Percentiles rank a stretch among this genome's conserved stretches.
These are phyloP conservation scores for Syngnathus typhle DNA, from an alignment of 2,113 vertebrate species.

Conservation along the genomic window DNA sequence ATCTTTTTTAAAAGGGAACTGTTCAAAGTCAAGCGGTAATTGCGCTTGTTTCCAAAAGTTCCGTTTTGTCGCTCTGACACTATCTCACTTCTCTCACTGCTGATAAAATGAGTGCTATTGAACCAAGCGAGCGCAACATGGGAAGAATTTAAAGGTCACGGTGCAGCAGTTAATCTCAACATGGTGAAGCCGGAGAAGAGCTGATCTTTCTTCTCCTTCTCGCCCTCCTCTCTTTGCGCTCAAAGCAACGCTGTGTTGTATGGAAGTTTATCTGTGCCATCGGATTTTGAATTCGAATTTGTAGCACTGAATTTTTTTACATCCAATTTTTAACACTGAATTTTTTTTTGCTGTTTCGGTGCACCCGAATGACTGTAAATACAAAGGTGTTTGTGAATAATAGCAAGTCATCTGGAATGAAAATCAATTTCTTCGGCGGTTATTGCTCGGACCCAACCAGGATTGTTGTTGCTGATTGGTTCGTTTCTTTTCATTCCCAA, in stretches of 20 bases:
- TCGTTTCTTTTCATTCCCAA: too few relatives aligned
- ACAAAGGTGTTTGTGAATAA: too few relatives aligned
- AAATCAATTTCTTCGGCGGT: not conserved
- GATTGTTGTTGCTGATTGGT: not conserved
- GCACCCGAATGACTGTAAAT: not conserved
- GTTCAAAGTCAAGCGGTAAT: conserved; percentile 9
- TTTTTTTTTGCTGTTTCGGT: too few relatives aligned
- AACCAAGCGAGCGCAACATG: conserved; percentile 43
- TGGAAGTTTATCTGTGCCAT: too few relatives aligned
- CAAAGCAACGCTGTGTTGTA: conserved; percentile 33
- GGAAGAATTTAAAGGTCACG: conserved; percentile 57
- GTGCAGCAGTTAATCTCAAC: conserved; percentile 58
- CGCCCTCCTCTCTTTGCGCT: conserved; percentile 13
- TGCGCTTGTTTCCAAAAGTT: conserved; percentile 29
- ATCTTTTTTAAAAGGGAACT: not conserved
- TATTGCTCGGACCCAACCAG: not conserved
- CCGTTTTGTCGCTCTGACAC: conserved; percentile 20
- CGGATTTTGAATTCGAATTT: too few relatives aligned
- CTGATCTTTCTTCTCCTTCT: conserved; percentile 6
- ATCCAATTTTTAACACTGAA: too few relatives aligned
- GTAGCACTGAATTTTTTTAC: too few relatives aligned
- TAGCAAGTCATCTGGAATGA: not conserved
- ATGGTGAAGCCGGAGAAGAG: conserved; percentile 30
- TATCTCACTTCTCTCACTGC: conserved; percentile 16
- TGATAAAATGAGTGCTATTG: conserved; percentile 46